Percentiles rank a stretch among this genome's conserved stretches.
These are phyloP conservation scores for Drosophila hydei DNA, from an alignment of 1,140 invertebrate genomes.

Conservation along the genomic window DNA sequence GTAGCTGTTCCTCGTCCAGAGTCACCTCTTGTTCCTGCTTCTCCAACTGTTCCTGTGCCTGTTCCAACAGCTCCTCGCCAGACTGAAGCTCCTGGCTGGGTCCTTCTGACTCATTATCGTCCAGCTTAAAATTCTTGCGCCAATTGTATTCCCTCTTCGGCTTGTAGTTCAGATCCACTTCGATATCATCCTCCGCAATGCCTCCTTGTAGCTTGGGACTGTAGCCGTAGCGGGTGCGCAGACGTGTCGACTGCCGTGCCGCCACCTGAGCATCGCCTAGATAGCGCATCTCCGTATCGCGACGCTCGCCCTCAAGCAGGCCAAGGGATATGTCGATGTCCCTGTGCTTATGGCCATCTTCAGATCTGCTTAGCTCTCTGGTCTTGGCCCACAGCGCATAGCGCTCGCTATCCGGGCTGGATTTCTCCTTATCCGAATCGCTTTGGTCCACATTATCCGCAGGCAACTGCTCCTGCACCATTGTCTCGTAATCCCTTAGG, in stretches of 20 bases:
- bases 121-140: conserved; percentile 80
- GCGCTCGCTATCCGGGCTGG: conserved; percentile 61
- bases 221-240: conserved; percentile 76
- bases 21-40: conserved; percentile 16
- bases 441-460: conserved; percentile 45
- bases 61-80: conserved; percentile 13
- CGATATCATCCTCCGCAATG: conserved; percentile 61
- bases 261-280: conserved; percentile 69
- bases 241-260: conserved; percentile 64
- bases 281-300: conserved; percentile 69
- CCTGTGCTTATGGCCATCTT: conserved; percentile 33
- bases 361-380: conserved; percentile 47
- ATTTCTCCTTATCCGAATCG: conserved; percentile 69
- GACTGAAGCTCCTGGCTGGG: neutral
- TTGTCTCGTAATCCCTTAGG: conserved; percentile 71
- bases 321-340: conserved; percentile 55
- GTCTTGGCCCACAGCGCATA: conserved; percentile 72
- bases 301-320: conserved; percentile 58
- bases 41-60: conserved; percentile 8
- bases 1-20: no score
- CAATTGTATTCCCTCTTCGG: conserved; percentile 80
- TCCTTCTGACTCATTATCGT: conserved; percentile 45
- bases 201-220: conserved; percentile 62
- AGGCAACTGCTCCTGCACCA: conserved; percentile 69
- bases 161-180: conserved; percentile 77